phyloP scores from a whole-genome alignment of 2,888 invertebrate genomes.

The Rhyacophila evoluta region DNA sequence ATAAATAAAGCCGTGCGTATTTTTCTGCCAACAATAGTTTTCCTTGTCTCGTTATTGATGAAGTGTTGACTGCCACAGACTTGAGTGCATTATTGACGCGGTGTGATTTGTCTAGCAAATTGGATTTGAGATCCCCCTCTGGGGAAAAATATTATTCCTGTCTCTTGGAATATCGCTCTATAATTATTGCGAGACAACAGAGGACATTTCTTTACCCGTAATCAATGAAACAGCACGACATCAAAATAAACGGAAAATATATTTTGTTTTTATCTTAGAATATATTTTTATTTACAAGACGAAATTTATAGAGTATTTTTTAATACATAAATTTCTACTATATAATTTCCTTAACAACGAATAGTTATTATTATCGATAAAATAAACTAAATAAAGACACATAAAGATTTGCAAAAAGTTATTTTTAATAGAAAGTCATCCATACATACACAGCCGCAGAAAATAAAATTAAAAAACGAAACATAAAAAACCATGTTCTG shows the following conservation, averaged over 20 bases:
- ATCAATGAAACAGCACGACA: not conserved
- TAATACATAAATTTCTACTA: too few species aligned
- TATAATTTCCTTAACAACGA: too few species aligned
- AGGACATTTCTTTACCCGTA: not conserved
- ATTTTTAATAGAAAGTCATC: too few species aligned
- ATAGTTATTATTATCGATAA: too few species aligned
- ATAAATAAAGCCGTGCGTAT: constrained; percentile 31
- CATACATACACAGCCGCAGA: too few species aligned
- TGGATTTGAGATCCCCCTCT: constrained; percentile 29
- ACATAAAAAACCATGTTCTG: too few species aligned
- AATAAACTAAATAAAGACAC: too few species aligned
- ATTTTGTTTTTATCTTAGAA: too few species aligned
- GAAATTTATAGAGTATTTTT: too few species aligned
- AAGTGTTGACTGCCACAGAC: constrained; percentile 34
- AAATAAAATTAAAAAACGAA: too few species aligned
- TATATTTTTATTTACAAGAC: too few species aligned
- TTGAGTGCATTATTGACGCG: constrained; percentile 36
- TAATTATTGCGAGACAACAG: not conserved
- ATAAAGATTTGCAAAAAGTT: too few species aligned
- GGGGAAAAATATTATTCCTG: constrained; percentile 25
- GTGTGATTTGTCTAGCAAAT: constrained; percentile 28
- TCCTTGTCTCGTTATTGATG: constrained; percentile 31
- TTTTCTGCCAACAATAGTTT: not conserved
- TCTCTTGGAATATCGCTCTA: not conserved
- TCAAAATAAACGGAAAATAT: not conserved